Percentiles rank a stretch among this genome's conserved stretches.
Evolutionary conservation across 1,140 invertebrate genomes (phyloP).

Genomic region (Drosophila parvula): DNA sequence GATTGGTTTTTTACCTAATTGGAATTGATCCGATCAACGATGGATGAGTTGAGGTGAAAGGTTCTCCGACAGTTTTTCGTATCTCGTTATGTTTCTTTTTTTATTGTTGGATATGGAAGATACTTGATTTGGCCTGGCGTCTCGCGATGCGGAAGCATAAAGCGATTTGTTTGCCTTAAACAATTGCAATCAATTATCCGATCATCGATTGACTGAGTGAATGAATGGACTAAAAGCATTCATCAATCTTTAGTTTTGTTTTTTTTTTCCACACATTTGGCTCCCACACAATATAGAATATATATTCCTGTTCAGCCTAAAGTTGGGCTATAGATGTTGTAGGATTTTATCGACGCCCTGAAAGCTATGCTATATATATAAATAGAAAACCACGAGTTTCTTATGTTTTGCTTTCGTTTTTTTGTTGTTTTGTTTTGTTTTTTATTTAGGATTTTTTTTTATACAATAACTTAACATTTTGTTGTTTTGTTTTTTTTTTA

Average conservation of each 20-base stretch:
- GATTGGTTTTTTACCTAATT: conserved; percentile 53
- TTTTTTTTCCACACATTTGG: neutral
- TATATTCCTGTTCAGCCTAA: conserved; percentile 7
- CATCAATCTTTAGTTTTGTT: conserved; percentile 30
- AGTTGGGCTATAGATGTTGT: neutral
- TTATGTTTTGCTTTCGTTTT: conserved; percentile 15
- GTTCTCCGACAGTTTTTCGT: conserved; percentile 23
- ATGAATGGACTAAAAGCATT: conserved; percentile 41
- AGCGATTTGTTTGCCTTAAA: conserved; percentile 54
- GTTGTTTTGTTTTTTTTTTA: conserved; percentile 43
- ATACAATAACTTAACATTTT: conserved; percentile 81
- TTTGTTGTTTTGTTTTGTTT: conserved; percentile 22
- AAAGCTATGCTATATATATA: conserved; percentile 27
- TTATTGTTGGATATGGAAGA: conserved; percentile 1
- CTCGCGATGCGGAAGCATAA: conserved; percentile 43
- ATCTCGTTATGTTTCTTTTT: conserved; percentile 1
- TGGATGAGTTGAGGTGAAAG: conserved; percentile 47
- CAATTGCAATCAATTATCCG: conserved; percentile 56
- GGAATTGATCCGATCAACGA: conserved; percentile 21
- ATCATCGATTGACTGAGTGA: conserved; percentile 1
- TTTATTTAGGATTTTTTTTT: conserved; percentile 75
- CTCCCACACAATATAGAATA: conserved; percentile 13
- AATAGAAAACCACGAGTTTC: neutral
- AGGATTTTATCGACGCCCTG: neutral
- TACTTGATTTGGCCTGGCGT: conserved; percentile 10